Evolutionary conservation across 2,888 invertebrate species (phyloP), one percentile per base, ranked within the genome.

Genomic region (Poecilus cupreus): DNA sequence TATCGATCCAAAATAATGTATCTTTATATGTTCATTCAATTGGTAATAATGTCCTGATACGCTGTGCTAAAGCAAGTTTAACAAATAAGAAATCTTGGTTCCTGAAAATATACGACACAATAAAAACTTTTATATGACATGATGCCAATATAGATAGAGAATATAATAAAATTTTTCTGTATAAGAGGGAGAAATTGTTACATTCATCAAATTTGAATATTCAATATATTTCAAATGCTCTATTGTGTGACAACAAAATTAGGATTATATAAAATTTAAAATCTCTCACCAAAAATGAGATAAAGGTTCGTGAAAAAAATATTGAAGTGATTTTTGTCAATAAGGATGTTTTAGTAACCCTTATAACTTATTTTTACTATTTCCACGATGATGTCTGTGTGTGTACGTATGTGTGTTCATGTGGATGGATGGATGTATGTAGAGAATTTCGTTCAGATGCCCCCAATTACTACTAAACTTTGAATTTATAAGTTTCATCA

Each of bases 181-280:
- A 43, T 43, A n/a, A 26, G 11, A 60, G 13, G 24, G 13, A 26
- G 60, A 60, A 60, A 60, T 60, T 60, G 60, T 60, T 60, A 60
- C 60, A 60, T 60, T 60, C 60, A 60, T 60, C 60, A 60, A 60
- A 60, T 60, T 60, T 60, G 24, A 60, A 60, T 60, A 60, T 26
- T 26, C 60, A n/a, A 26, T 60, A 60, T 60, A n/a, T 60, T 13
- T 60, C 24, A 10, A 24, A 3, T 6, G 11, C 5, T 13, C 0
- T 26, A 60, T 60, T 60, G 60, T 3, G 13, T 13, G 26, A n/a
- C 60, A 13, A 60, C 2, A 57, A 57, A 57, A 24, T 11, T 57
- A 57, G n/a, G n/a, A n/a, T n/a, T n/a, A n/a, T n/a, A n/a, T n/a
- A n/a, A n/a, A n/a, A n/a, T n/a, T n/a, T n/a, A n/a, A n/a, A n/a